Evolutionary conservation across 2,888 invertebrate genomes (phyloP).

Genomic region (Drosophila suboccidentalis): DNA sequence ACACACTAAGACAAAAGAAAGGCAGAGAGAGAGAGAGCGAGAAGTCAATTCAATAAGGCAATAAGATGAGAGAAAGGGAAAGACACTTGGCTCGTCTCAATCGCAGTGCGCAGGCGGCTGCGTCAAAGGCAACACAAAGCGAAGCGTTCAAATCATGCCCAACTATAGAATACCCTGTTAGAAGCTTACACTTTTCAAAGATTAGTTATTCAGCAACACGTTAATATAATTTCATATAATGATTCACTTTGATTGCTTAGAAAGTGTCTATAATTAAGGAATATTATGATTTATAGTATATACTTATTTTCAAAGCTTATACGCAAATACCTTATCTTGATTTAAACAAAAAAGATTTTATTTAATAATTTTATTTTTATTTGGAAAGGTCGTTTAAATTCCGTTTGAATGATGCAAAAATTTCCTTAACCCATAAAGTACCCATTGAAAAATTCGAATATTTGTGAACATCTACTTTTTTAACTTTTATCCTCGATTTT

Average conservation of each 20-base stretch:
- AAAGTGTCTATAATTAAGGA: background rate
- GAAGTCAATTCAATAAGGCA: background rate
- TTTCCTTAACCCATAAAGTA: no score
- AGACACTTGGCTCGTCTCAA: slow-evolving; percentile 13
- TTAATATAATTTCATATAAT: background rate
- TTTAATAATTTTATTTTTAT: no score
- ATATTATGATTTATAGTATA: no score
- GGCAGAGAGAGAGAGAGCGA: background rate
- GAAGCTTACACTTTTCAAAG: background rate
- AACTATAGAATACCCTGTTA: slow-evolving; percentile 16
- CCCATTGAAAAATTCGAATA: no score
- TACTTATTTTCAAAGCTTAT: background rate
- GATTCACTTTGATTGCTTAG: background rate
- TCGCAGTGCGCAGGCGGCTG: slow-evolving; percentile 40
- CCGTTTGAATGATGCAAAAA: no score
- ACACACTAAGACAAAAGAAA: slow-evolving; percentile 17
- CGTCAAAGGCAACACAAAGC: slow-evolving; percentile 25
- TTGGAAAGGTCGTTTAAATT: no score
- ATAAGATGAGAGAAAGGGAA: background rate
- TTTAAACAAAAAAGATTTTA: no score
- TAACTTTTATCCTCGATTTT: no score
- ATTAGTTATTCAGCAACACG: background rate
- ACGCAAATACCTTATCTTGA: no score
- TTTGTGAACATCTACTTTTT: no score
- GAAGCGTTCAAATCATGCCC: background rate